Evolutionary conservation across 2,113 vertebrate genomes (phyloP), one percentile per base, ranked within the genome.

Genomic region (Nycticorax nycticorax): DNA sequence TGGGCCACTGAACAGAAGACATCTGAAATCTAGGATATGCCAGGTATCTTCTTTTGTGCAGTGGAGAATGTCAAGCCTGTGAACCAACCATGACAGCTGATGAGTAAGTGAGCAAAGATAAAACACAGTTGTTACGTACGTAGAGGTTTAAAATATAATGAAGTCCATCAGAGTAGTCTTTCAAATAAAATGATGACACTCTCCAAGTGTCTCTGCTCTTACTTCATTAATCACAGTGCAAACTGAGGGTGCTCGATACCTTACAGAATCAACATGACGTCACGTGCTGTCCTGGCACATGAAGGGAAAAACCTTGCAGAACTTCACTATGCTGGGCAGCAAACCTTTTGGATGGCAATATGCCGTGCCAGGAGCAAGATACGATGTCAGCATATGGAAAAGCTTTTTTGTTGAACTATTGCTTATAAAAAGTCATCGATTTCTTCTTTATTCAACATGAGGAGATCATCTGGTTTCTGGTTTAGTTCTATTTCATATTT

Each of bases 251-350:
- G 32, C 33, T 66, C 0, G 0, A 1, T 37, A 19, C 7, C 35
- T 50, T 50, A 11, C 19, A 14, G 32, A 12, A 6, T n/a, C 0
- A 6, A 33, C 22, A 4, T 33, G 48, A 17, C 0, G 0, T 27
- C 39, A 9, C 0, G 0, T 0, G 2, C 22, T 81, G 8, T 20
- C 24, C 24, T 56, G 53, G 30, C 53, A 39, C 1, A 2, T 22
- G 30, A 37, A 72, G 43, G 71, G 21, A 37, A 43, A 28, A 59
- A 11, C 56, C 50, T 45, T 1, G 0, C 10, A 56, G 41, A 32
- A 27, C 32, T 37, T 37, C 59, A 21, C 12, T 13, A 9, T 1
- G 3, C 63, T 1, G 4, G 69, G n/a, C n/a, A 75, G 66, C 12
- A 59, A 75, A 24, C 17, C 6, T 59, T 83, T 67, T 5, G 6